Conservation (phyloP, 2,797 vertebrate species). For the Zalophus californianus region DNA sequence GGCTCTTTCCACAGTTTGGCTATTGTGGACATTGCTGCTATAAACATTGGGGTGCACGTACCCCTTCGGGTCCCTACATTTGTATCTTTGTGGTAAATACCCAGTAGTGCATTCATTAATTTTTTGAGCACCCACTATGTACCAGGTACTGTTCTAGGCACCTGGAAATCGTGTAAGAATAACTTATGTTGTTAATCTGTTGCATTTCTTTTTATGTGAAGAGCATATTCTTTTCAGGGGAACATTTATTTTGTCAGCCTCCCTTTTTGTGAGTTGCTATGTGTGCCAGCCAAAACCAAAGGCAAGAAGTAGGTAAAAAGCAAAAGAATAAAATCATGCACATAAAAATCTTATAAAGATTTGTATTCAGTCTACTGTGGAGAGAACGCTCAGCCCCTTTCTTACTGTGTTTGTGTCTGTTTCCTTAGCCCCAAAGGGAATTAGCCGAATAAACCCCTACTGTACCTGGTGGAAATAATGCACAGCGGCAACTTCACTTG, state of each 20-base stretch:
- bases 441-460: slow-evolving; percentile 51
- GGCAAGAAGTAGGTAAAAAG: slow-evolving; percentile 30
- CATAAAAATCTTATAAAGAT: not conserved
- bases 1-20: no score
- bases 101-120: not conserved
- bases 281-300: slow-evolving; percentile 40
- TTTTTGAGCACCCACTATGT: not conserved
- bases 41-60: no score
- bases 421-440: slow-evolving; percentile 35
- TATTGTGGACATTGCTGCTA: no score
- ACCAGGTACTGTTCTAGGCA: not conserved
- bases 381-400: not conserved
- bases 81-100: no score
- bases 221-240: not conserved
- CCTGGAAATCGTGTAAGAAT: not conserved
- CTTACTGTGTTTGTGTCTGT: slow-evolving; percentile 10
- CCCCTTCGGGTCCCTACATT: no score
- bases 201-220: slow-evolving; percentile 1
- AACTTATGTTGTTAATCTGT: not conserved
- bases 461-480: slow-evolving; percentile 71
- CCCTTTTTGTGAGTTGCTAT: not conserved
- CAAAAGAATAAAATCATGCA: slow-evolving; percentile 43
- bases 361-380: slow-evolving; percentile 17
- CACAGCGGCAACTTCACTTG: slow-evolving; percentile 46
- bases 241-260: slow-evolving; percentile 25